These are phyloP conservation scores for Erannis defoliaria DNA, from an alignment of 2,888 invertebrate species.

Conservation along the genomic window DNA sequence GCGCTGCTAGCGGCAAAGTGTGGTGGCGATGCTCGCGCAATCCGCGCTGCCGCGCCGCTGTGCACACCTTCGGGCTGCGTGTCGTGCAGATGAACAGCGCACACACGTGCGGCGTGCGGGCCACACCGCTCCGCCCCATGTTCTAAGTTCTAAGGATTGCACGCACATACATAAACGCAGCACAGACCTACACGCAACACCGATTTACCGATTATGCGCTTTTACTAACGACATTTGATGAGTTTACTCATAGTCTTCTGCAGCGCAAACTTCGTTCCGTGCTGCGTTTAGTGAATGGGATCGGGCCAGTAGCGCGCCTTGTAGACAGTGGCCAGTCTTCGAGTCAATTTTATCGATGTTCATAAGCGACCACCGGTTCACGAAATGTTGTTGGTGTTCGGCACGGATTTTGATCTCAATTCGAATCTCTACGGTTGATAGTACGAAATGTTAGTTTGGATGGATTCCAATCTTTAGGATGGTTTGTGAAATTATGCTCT, in stretches of 20 bases:
- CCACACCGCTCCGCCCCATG: slow-evolving; percentile 80
- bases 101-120: slow-evolving; percentile 81
- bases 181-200: slow-evolving; percentile 7
- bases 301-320: slow-evolving; percentile 4
- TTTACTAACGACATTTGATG: neutral
- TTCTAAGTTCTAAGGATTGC: slow-evolving; percentile 58
- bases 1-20: slow-evolving; percentile 82
- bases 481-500: slow-evolving; percentile 75
- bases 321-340: slow-evolving; percentile 41
- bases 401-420: slow-evolving; percentile 75
- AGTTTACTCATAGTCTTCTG: neutral
- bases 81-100: slow-evolving; percentile 84
- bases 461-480: slow-evolving; percentile 60
- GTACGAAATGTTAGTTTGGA: slow-evolving; percentile 49
- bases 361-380: slow-evolving; percentile 66
- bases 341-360: slow-evolving; percentile 59
- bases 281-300: slow-evolving; percentile 2
- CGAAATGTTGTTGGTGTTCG: slow-evolving; percentile 66
- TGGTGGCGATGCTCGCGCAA: slow-evolving; percentile 84
- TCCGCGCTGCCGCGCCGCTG: slow-evolving; percentile 81
- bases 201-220: too few species aligned
- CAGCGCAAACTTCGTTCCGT: neutral
- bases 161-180: slow-evolving; percentile 7
- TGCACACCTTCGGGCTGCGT: slow-evolving; percentile 80
- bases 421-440: slow-evolving; percentile 47